These are phyloP conservation scores for Elanus axillaris DNA, from an alignment of 2,113 vertebrate genomes.

Conservation along the genomic window DNA sequence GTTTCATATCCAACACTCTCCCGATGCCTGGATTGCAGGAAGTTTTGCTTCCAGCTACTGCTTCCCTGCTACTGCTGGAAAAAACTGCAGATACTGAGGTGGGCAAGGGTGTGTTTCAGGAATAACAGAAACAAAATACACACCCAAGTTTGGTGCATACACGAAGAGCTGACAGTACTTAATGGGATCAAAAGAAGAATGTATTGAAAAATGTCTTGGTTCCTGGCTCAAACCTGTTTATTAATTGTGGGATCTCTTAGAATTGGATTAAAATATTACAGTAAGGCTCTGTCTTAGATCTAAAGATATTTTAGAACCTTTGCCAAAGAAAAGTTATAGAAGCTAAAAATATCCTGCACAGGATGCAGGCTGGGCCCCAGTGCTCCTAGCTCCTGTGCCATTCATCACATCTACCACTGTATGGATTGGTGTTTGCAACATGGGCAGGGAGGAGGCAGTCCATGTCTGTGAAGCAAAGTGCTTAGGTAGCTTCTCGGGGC, in stretches of 20 bases:
- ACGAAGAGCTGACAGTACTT: background rate
- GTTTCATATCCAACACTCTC: background rate
- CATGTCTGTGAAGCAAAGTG: accelerated
- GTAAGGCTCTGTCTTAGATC: background rate
- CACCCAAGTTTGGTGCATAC: background rate
- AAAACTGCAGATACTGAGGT: background rate
- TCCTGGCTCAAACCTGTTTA: background rate
- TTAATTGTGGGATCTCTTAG: background rate
- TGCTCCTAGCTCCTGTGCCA: background rate
- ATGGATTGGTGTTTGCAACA: accelerated
- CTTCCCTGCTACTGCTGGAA: background rate
- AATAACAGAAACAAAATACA: background rate
- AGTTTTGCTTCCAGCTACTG: background rate
- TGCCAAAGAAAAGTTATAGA: slow-evolving; percentile 31
- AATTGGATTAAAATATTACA: background rate
- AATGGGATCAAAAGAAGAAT: background rate
- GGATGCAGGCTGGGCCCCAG: background rate
- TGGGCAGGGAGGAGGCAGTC: background rate
- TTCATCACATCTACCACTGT: background rate
- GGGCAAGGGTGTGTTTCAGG: background rate
- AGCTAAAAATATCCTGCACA: slow-evolving; percentile 5
- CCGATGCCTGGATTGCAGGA: background rate
- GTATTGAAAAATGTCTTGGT: background rate
- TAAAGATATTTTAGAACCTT: background rate
- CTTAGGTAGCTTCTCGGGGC: background rate